Percentiles rank a stretch among this genome's conserved stretches.
phyloP scores from a whole-genome alignment of 2,113 vertebrate genomes.

The Indicator indicator region DNA sequence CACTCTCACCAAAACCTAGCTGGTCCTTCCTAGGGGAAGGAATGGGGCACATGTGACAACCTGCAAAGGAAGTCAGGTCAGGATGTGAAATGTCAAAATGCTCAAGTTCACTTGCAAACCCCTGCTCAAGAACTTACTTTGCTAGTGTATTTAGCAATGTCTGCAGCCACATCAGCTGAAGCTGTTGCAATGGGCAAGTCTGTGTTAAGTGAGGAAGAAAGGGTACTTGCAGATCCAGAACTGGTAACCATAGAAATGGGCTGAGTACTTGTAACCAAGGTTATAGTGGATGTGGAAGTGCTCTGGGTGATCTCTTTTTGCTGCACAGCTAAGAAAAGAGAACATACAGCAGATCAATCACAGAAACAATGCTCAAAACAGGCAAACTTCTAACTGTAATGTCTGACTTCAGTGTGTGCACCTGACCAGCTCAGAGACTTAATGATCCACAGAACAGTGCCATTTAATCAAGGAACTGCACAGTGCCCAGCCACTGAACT shows the following conservation, averaged over 20 bases:
- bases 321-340: constrained; percentile 82
- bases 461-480: not conserved
- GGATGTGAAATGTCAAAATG: not conserved
- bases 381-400: not conserved
- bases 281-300: constrained; percentile 88
- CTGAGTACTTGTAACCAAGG: constrained; percentile 90
- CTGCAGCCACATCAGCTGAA: constrained; percentile 94
- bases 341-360: not conserved
- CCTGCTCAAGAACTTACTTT: constrained; percentile 81
- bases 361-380: not conserved
- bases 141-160: constrained; percentile 96
- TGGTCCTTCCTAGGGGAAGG: not conserved
- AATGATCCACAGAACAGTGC: not conserved
- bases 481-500: not conserved
- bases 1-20: not conserved
- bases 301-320: constrained; percentile 91
- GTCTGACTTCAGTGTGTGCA: not conserved
- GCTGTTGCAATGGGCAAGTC: constrained; percentile 92
- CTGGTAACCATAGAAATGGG: constrained; percentile 84
- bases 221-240: constrained; percentile 80
- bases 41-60: not conserved
- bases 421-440: not conserved
- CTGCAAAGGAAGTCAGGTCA: not conserved
- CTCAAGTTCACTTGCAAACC: not conserved
- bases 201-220: constrained; percentile 81